Evolutionary conservation across 2,888 invertebrate species (phyloP), one percentile per base, ranked within the genome.

Genomic region (Caenorhabditis sulstoni): DNA sequence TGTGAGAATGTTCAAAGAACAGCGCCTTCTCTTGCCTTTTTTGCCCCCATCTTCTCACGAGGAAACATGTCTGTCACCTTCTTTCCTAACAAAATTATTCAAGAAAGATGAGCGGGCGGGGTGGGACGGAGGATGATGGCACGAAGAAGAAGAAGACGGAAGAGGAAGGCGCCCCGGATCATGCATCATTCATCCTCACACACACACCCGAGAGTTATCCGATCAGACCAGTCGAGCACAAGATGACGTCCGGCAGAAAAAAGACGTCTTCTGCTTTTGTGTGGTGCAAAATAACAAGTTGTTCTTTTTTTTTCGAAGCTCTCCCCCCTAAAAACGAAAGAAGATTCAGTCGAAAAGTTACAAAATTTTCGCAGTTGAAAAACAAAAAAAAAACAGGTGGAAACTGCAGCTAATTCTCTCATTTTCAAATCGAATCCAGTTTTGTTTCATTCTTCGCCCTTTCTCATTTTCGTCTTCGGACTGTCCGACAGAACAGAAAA

Each of bases 161-260:
- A 61, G 70, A 61, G 70, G 70, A 68, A 70, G 68, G 47, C 35
- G 12, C 9, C 52, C 18, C 44, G 45, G 70, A 70, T 61, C 70
- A 70, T 62, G 70, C 70, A 70, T 70, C 70, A 70, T 62, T 70
- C 70, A 70, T 62, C 62, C 70, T 23, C 22, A 44, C 49, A 23
- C 44, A n/a, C n/a, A n/a, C 29, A 29, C 29, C 29, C 29, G 29
- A 29, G 58, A n/a, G 45, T 45, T 44, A 29, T 49, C 23, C 47
- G 68, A 68, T 59, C 58, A 61, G 14, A 52, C 39, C 23, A 39
- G 47, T 20, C 39, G 47, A 16, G 50, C 44, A 29, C 7, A 35
- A 37, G 57, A 57, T 45, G 66, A 57, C 47, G 39, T n/a, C 20
- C n/a, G 49, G 39, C 50, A n/a, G n/a, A n/a, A n/a, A n/a, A n/a